Percentiles rank a stretch among this genome's conserved stretches.
Evolutionary conservation across 2,888 invertebrate species (phyloP).

Genomic region (Ceraclea dissimilis): DNA sequence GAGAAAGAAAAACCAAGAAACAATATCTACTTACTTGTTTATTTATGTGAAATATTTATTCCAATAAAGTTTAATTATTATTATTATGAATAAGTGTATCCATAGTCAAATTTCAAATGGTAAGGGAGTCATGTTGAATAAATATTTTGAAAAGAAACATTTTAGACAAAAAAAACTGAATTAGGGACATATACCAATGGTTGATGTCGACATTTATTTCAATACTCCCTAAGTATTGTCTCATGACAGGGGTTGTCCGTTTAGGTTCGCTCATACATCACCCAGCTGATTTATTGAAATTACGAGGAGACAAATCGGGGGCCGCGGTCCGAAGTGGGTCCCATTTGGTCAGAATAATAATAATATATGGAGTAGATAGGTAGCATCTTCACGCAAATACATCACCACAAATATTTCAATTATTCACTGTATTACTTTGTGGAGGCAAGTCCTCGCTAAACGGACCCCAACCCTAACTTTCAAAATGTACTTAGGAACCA

Average conservation of each 20-base stretch:
- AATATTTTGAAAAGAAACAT: no score
- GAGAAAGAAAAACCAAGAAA: no score
- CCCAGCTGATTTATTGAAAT: conserved; percentile 24
- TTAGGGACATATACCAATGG: no score
- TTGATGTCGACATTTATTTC: not conserved
- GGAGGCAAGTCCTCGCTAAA: not conserved
- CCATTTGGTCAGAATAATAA: conserved; percentile 15
- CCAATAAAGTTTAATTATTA: no score
- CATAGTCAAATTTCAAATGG: no score
- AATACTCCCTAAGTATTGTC: conserved; percentile 2
- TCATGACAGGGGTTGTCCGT: conserved; percentile 17
- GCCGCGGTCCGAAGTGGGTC: conserved; percentile 10
- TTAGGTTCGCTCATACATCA: conserved; percentile 24
- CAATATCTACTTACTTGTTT: no score
- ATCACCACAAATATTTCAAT: conserved; percentile 14
- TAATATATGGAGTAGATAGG: not conserved
- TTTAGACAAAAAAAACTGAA: no score
- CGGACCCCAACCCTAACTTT: no score
- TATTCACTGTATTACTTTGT: conserved; percentile 6
- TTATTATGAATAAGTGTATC: no score
- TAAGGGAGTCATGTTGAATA: no score
- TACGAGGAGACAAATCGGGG: conserved; percentile 9
- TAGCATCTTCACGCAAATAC: conserved; percentile 14
- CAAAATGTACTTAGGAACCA: no score
- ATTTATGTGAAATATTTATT: no score